Evolutionary conservation across 2,113 vertebrate genomes (phyloP).

Genomic region (Mesocricetus auratus): DNA sequence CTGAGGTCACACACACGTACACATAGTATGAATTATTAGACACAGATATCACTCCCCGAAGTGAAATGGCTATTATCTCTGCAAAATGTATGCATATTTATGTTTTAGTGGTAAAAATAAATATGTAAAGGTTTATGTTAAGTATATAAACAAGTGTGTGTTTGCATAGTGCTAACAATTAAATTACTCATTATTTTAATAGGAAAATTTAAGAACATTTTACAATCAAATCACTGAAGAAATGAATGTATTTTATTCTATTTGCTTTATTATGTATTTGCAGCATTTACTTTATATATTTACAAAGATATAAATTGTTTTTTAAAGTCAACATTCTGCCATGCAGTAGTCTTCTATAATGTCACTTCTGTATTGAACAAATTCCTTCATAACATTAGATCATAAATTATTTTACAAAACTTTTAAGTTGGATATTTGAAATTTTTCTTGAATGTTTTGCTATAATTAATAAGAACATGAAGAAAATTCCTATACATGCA

Average conservation of each 20-base stretch:
- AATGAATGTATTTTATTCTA: constrained; percentile 1
- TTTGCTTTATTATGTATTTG: constrained; percentile 23
- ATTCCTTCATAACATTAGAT: constrained; percentile 36
- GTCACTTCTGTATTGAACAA: constrained; percentile 6
- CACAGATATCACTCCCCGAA: not conserved
- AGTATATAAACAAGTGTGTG: not conserved
- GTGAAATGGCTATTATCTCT: not conserved
- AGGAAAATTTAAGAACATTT: not conserved
- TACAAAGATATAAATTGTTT: constrained; percentile 40
- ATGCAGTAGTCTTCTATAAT: constrained; percentile 35
- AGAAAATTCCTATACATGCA: constrained; percentile 71
- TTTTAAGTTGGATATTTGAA: constrained; percentile 41
- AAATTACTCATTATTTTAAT: not conserved
- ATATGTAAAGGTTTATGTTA: not conserved
- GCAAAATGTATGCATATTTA: not conserved
- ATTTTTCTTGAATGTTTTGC: constrained; percentile 73
- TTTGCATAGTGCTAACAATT: constrained; percentile 12
- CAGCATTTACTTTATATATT: not conserved
- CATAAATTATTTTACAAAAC: constrained; percentile 67
- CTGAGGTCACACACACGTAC: not conserved
- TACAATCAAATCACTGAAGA: not conserved
- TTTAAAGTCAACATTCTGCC: constrained; percentile 37
- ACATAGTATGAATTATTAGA: not conserved
- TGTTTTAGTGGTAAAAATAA: not conserved
- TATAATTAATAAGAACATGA: constrained; percentile 64